Percentiles rank a stretch among this genome's conserved stretches.
Evolutionary conservation across 2,797 vertebrate genomes (phyloP).

Genomic region (Neosilurus hyrtlii): DNA sequence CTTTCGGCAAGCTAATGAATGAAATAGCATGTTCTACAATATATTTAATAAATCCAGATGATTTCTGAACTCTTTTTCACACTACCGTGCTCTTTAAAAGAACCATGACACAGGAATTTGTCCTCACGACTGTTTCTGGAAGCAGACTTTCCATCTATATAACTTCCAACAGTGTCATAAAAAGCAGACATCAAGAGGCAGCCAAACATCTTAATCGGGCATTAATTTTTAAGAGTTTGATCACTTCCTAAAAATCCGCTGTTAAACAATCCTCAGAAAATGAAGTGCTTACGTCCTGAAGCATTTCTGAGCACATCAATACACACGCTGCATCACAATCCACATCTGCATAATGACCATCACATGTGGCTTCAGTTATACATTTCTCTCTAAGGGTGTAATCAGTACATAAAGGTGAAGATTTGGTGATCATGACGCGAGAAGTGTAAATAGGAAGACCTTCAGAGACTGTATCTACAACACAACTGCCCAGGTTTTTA

Average conservation of each 20-base stretch:
- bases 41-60: not conserved
- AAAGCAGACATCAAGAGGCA: not conserved
- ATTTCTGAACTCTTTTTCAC: not conserved
- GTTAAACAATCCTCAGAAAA: not conserved
- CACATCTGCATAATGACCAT: not conserved
- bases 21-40: not conserved
- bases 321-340: not conserved
- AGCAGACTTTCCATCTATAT: not conserved
- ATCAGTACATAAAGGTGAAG: not conserved
- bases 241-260: not conserved
- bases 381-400: not conserved
- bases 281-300: not conserved
- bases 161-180: not conserved
- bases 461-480: slow-evolving; percentile 23
- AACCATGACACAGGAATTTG: not conserved
- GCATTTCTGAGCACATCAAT: not conserved
- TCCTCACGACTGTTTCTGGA: not conserved
- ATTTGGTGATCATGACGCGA: slow-evolving; percentile 10
- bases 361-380: slow-evolving; percentile 1
- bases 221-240: not conserved
- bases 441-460: slow-evolving; percentile 26
- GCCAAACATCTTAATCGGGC: not conserved
- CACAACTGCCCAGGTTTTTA: slow-evolving; percentile 30
- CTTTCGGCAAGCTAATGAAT: not conserved
- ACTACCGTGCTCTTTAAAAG: not conserved